A percentile compares a stretch with the other conserved stretches of the same genome.
These are phyloP conservation scores for Micronycteris hirsuta DNA, from an alignment of 2,113 vertebrate genomes.

Conservation along the genomic window DNA sequence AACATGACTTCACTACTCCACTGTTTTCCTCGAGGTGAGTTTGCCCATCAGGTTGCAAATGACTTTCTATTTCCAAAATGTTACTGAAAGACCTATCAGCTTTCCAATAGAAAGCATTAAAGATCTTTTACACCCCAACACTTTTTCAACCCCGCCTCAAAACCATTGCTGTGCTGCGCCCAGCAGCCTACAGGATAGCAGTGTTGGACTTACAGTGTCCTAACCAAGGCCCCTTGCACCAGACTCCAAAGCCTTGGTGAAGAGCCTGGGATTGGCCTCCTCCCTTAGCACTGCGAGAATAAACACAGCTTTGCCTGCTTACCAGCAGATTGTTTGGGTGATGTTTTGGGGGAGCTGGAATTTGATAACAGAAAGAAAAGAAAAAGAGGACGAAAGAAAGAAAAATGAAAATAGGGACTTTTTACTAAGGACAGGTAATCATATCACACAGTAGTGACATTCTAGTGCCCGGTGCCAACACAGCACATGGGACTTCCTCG, in stretches of 20 bases:
- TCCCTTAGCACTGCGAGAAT: neutral
- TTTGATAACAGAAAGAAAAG: neutral
- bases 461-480: neutral
- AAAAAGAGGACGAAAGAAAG: neutral
- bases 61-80: neutral
- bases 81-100: neutral
- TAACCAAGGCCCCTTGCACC: neutral
- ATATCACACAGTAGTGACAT: neutral
- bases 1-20: fast-evolving
- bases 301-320: neutral
- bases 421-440: neutral
- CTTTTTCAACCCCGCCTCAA: neutral
- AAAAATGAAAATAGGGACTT: neutral
- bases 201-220: too few species aligned
- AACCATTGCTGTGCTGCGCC: neutral
- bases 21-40: neutral
- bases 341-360: neutral
- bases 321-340: neutral
- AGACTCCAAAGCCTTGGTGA: neutral
- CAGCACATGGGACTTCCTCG: neutral
- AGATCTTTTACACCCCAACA: neutral
- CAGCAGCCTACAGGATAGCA: fast-evolving
- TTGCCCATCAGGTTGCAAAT: neutral
- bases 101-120: neutral
- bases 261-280: neutral